phyloP scores from a whole-genome alignment of 2,888 invertebrate species.

The Hypomecis punctinalis region DNA sequence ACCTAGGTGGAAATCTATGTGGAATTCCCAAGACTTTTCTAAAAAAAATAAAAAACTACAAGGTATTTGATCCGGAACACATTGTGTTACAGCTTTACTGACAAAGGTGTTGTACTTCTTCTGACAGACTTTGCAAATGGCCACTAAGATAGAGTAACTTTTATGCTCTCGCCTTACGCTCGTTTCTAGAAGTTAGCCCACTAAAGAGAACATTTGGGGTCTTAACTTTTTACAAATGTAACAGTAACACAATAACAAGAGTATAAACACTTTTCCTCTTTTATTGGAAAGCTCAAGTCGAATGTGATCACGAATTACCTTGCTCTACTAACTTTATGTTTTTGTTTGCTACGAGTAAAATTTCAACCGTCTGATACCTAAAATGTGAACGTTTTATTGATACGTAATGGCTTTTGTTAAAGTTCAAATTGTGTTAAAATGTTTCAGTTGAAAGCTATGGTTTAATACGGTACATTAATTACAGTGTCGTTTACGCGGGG shows the following conservation, averaged over 20 bases:
- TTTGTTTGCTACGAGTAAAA: slow-evolving; percentile 4
- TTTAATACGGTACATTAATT: background rate
- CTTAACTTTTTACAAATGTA: slow-evolving; percentile 14
- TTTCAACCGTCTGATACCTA: slow-evolving; percentile 1
- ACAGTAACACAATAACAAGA: background rate
- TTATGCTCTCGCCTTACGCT: slow-evolving; percentile 9
- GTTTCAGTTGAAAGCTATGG: background rate
- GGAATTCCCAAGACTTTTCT: too few species aligned
- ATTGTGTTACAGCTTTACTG: too few species aligned
- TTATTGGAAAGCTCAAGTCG: slow-evolving; percentile 5
- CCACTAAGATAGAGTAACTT: slow-evolving; percentile 14
- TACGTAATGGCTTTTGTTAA: background rate
- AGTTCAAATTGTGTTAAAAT: background rate
- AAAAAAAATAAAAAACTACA: too few species aligned
- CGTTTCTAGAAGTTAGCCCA: slow-evolving; percentile 4
- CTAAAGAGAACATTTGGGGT: slow-evolving; percentile 4
- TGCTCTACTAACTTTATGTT: background rate
- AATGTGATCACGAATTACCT: slow-evolving; percentile 1
- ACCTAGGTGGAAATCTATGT: too few species aligned
- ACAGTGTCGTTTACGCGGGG: background rate
- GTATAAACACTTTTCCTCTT: slow-evolving; percentile 3
- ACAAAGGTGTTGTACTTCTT: too few species aligned
- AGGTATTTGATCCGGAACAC: too few species aligned
- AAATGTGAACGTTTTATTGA: background rate
- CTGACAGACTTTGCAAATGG: background rate